phyloP scores from a whole-genome alignment of 2,888 invertebrate genomes.

The Phymatocera aterrima region DNA sequence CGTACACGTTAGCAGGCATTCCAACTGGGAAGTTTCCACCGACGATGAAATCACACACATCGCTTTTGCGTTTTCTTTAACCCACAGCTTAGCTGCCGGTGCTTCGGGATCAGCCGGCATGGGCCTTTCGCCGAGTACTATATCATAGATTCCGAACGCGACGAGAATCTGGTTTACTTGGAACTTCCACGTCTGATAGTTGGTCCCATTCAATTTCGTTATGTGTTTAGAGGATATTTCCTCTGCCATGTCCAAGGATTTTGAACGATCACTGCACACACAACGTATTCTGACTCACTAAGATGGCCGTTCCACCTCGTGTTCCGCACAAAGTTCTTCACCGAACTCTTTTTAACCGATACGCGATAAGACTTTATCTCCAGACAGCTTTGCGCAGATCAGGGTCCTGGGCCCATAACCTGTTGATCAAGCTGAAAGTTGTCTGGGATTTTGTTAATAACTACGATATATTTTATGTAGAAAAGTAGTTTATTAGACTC shows the following conservation, averaged over 20 bases:
- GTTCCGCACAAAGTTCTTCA: too few relatives aligned
- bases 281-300: too few relatives aligned
- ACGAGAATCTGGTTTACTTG: conserved; percentile 48
- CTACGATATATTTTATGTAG: too few relatives aligned
- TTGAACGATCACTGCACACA: too few relatives aligned
- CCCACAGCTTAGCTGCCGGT: conserved; percentile 48
- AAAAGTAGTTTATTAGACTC: too few relatives aligned
- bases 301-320: too few relatives aligned
- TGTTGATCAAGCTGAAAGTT: too few relatives aligned
- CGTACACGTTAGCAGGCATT: conserved; percentile 52
- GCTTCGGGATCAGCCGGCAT: conserved; percentile 7
- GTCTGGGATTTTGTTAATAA: too few relatives aligned
- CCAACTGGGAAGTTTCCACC: conserved; percentile 51
- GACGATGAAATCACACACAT: conserved; percentile 56
- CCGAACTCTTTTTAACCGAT: too few relatives aligned
- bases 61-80: conserved; percentile 54
- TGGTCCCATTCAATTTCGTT: conserved; percentile 50
- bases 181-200: conserved; percentile 54
- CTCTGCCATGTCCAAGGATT: background rate
- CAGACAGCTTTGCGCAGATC: too few relatives aligned
- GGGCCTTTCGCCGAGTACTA: background rate
- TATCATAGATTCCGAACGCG: conserved; percentile 41
- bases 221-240: background rate
- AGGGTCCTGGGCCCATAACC: too few relatives aligned
- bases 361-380: too few relatives aligned